Conservation (phyloP, 2,797 vertebrate species). For the Myioborus miniatus region DNA sequence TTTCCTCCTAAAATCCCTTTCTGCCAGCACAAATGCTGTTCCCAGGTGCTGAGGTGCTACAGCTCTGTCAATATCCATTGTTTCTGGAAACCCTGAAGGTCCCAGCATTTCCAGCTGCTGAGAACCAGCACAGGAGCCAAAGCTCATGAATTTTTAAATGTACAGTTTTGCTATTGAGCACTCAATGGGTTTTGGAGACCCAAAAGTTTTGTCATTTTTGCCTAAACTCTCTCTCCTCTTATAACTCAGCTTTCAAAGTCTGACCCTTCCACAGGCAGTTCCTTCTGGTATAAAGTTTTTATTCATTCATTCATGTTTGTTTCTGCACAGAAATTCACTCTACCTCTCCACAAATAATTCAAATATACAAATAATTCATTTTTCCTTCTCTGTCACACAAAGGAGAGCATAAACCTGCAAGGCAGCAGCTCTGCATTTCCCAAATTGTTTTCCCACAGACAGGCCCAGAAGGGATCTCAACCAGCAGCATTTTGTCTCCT, state of each 20-base stretch:
- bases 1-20: background rate
- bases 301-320: fast-evolving
- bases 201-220: background rate
- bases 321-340: background rate
- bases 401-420: background rate
- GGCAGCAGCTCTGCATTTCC: background rate
- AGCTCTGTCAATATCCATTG: background rate
- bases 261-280: fast-evolving
- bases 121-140: background rate
- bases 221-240: background rate
- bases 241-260: background rate
- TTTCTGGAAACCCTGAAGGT: background rate
- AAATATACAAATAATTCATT: fast-evolving
- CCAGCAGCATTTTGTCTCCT: background rate
- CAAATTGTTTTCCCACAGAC: background rate
- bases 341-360: background rate
- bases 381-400: background rate
- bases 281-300: background rate
- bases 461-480: background rate
- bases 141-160: background rate
- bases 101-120: background rate
- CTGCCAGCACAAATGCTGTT: background rate
- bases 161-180: background rate
- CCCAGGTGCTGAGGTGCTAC: background rate
- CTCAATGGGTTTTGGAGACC: background rate